phyloP scores from a whole-genome alignment of 92 coral and sea anemone species.

The Blastomussa wellsi region DNA sequence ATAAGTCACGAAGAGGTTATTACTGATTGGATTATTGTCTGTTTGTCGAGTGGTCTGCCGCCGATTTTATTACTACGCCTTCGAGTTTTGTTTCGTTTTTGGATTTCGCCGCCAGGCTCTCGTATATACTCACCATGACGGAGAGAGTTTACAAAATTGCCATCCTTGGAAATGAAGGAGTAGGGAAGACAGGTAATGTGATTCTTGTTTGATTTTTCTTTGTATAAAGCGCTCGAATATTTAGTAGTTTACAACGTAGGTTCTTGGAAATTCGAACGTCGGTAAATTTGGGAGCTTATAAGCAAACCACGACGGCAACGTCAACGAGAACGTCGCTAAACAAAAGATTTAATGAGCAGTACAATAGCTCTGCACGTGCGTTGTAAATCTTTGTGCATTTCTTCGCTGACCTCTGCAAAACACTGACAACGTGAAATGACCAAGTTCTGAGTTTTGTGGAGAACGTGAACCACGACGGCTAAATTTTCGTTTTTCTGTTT shows the following conservation, averaged over 20 bases:
- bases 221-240: neutral
- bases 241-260: neutral
- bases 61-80: neutral
- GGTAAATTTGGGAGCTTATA: too few relatives aligned
- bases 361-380: too few relatives aligned
- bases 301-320: too few relatives aligned
- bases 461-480: too few relatives aligned
- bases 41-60: constrained; percentile 3
- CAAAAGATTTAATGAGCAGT: too few relatives aligned
- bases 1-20: constrained; percentile 1
- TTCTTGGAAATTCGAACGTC: neutral
- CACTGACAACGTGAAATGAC: too few relatives aligned
- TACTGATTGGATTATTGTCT: constrained; percentile 24
- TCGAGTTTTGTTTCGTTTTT: neutral
- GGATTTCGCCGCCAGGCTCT: neutral
- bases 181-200: constrained; percentile 75
- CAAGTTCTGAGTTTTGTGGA: too few relatives aligned
- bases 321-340: too few relatives aligned
- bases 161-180: constrained; percentile 79
- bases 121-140: constrained; percentile 18
- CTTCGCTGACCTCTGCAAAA: too few relatives aligned
- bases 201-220: neutral
- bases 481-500: too few relatives aligned
- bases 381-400: too few relatives aligned
- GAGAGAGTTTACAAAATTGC: constrained; percentile 75